Percentiles rank a stretch among this genome's conserved stretches.
These are phyloP conservation scores for Nomia melanderi DNA, from an alignment of 1,140 invertebrate genomes.

Conservation along the genomic window DNA sequence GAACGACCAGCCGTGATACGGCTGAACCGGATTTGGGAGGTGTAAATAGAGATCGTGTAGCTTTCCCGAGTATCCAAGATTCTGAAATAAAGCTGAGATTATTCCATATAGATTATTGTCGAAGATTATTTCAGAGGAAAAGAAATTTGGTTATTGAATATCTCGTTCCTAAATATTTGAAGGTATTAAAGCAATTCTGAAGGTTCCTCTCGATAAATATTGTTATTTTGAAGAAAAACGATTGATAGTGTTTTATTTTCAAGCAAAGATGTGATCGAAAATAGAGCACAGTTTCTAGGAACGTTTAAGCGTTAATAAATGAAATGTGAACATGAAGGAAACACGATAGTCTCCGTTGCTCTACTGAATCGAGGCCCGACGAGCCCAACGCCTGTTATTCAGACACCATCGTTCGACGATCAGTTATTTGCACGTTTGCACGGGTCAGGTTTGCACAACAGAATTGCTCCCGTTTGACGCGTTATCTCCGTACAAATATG, in stretches of 20 bases:
- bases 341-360: background rate
- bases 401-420: slow-evolving; percentile 36
- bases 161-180: too few species aligned
- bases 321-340: too few species aligned
- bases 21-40: background rate
- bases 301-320: too few species aligned
- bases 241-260: too few species aligned
- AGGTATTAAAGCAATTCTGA: too few species aligned
- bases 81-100: background rate
- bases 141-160: too few species aligned
- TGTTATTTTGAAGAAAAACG: too few species aligned
- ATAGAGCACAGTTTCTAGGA: too few species aligned
- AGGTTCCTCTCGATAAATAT: too few species aligned
- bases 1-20: background rate
- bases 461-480: slow-evolving; percentile 20
- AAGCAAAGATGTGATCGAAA: too few species aligned
- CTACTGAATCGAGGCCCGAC: background rate
- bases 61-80: background rate
- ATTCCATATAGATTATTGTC: too few species aligned
- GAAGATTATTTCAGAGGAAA: too few species aligned
- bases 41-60: background rate
- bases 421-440: slow-evolving; percentile 44
- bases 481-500: slow-evolving; percentile 35
- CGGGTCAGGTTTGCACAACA: slow-evolving; percentile 31
- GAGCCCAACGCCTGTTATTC: slow-evolving; percentile 18